A percentile compares a stretch with the other conserved stretches of the same genome.
Evolutionary conservation across 2,113 vertebrate species (phyloP).

Genomic region (Columbina picui): DNA sequence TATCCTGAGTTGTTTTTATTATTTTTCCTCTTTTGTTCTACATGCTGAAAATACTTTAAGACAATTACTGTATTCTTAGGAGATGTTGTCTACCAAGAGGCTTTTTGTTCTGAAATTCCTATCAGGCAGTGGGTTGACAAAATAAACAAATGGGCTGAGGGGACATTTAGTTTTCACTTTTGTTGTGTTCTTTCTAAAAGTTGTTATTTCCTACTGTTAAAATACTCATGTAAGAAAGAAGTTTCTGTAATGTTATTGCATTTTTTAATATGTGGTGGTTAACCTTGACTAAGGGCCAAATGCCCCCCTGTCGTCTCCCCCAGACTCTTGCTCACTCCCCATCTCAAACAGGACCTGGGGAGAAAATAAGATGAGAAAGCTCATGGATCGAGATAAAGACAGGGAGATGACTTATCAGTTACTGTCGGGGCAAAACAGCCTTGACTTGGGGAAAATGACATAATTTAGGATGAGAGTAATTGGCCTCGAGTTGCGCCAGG

Average conservation of each 20-base stretch:
- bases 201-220: background rate
- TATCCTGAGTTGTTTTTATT: background rate
- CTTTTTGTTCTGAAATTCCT: background rate
- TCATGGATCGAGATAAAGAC: background rate
- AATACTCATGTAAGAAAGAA: background rate
- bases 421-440: background rate
- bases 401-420: background rate
- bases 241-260: background rate
- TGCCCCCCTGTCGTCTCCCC: accelerated
- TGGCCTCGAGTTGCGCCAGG: no score
- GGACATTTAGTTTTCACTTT: background rate
- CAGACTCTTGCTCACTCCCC: background rate
- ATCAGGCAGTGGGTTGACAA: background rate
- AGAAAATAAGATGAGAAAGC: background rate
- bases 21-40: background rate
- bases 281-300: background rate
- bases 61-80: background rate
- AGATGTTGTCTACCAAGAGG: background rate
- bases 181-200: background rate
- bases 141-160: background rate
- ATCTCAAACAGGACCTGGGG: background rate
- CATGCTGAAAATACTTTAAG: background rate
- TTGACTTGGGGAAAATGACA: background rate
- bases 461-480: no score
- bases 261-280: background rate